These are phyloP conservation scores for Aegotheles bennettii DNA, from an alignment of 2,113 vertebrate species.

Conservation along the genomic window DNA sequence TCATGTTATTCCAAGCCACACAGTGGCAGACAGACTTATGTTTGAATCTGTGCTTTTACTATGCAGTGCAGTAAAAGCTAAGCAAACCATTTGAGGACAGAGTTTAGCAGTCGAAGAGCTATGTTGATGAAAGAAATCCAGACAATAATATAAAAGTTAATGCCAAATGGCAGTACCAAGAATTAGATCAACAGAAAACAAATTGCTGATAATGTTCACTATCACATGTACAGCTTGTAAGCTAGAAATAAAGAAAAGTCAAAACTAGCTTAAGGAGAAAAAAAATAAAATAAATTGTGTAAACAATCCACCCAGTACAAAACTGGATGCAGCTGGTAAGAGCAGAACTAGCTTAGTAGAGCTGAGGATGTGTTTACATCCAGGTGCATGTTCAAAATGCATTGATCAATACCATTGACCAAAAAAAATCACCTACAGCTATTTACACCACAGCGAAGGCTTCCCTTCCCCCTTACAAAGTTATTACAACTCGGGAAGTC, in stretches of 20 bases:
- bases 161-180: slow-evolving; percentile 38
- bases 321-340: slow-evolving; percentile 24
- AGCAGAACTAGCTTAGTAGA: slow-evolving; percentile 37
- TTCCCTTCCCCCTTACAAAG: not conserved
- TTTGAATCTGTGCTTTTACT: slow-evolving; percentile 60
- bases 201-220: slow-evolving; percentile 41
- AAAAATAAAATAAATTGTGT: not conserved
- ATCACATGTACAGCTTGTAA: slow-evolving; percentile 19
- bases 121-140: not conserved
- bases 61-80: slow-evolving; percentile 43
- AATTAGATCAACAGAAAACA: slow-evolving; percentile 31
- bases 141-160: slow-evolving; percentile 50
- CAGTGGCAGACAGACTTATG: slow-evolving; percentile 44
- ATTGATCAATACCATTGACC: slow-evolving; percentile 6
- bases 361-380: slow-evolving; percentile 26
- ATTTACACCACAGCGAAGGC: slow-evolving; percentile 12
- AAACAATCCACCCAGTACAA: slow-evolving; percentile 47
- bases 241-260: not conserved
- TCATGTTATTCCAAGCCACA: slow-evolving; percentile 52
- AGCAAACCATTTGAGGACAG: slow-evolving; percentile 36
- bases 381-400: slow-evolving; percentile 21
- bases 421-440: not conserved
- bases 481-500: slow-evolving; percentile 20
- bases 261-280: not conserved
- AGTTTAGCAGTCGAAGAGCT: slow-evolving; percentile 31